Evolutionary conservation across 2,113 vertebrate species (phyloP), one percentile per base, ranked within the genome.

Genomic region (Tragelaphus scriptus): DNA sequence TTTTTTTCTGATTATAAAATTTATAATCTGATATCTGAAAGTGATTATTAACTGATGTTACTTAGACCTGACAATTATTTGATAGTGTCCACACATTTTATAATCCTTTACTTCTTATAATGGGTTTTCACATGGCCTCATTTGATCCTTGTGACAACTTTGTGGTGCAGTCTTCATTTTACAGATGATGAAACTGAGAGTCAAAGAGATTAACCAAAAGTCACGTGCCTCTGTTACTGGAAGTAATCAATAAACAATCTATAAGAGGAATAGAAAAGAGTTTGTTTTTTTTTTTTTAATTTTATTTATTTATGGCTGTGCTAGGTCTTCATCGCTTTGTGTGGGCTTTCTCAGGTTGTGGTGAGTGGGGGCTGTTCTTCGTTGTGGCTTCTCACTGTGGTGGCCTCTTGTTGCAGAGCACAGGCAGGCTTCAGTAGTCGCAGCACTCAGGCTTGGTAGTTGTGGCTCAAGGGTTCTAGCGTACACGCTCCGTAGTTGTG

Each of bases 181-280:
- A 59, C 49, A 30, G 28, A 82, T 68, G 32, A 92, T 71, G 32
- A 95, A 90, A 94, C 40, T 65, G n/a, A 96, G 84, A n/a, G 53
- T 84, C 53, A 92, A 65, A 98, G 93, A 94, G 68, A 82, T 68
- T 89, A 77, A 91, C 21, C 47, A 56, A 80, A 95, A 84, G 47
- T 91, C 30, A 32, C 1, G n/a, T 55, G n/a, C 14, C 12, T 96
- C 30, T 82, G 49, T 82, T 14, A 32, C 55, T 3, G 19, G 30
- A 55, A 55, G 5, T 55, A 55, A 82, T 40, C 10, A 75, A 23
- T 82, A 82, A 82, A 14, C 51, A 25, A 2, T 55, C 80, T 82
- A 6, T 81, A 25, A 82, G 36, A 55, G 32, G 32, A 82, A 23
- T 55, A 55, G 80, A 55, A 82, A 55, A 55, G 51, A 55, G 28